A percentile compares a stretch with the other conserved stretches of the same genome.
Conservation (phyloP, 2,113 vertebrate genomes). For the Calidris pygmaea region DNA sequence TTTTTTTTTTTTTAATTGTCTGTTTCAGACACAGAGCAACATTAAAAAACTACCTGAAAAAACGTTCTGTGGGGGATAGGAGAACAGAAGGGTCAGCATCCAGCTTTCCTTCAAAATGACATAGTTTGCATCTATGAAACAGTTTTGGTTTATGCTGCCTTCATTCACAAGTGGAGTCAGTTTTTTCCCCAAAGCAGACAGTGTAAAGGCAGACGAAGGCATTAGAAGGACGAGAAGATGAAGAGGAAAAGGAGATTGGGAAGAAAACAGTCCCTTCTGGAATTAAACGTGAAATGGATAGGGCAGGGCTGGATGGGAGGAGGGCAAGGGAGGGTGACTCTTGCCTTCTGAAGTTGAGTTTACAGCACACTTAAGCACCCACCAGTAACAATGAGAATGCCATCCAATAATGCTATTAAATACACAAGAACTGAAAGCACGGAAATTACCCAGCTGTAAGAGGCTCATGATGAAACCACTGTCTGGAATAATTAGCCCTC, state of each 20-base stretch:
- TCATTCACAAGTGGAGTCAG: not conserved
- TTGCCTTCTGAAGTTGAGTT: conserved; percentile 6
- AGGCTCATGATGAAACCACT: conserved; percentile 35
- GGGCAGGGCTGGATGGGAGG: not conserved
- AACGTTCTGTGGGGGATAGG: not conserved
- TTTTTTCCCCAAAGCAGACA: not conserved
- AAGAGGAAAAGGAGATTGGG: not conserved
- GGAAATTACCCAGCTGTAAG: conserved; percentile 50
- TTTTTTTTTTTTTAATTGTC: not conserved
- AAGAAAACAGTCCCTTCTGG: not conserved
- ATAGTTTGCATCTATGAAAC: not conserved
- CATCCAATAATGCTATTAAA: conserved; percentile 18
- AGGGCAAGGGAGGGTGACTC: not conserved
- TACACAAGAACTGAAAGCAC: not conserved
- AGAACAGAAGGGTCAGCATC: not conserved
- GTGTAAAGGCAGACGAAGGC: not conserved
- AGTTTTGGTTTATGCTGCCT: not conserved
- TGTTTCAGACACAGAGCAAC: not conserved
- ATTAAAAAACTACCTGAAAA: not conserved
- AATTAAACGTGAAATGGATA: not conserved
- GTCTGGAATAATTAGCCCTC: conserved; percentile 58
- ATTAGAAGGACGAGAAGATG: not conserved
- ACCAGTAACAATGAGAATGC: not conserved
- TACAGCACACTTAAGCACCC: conserved; percentile 9
- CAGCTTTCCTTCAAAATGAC: not conserved